Conservation (phyloP, 2,888 invertebrate genomes). For the Euproctis similis region DNA sequence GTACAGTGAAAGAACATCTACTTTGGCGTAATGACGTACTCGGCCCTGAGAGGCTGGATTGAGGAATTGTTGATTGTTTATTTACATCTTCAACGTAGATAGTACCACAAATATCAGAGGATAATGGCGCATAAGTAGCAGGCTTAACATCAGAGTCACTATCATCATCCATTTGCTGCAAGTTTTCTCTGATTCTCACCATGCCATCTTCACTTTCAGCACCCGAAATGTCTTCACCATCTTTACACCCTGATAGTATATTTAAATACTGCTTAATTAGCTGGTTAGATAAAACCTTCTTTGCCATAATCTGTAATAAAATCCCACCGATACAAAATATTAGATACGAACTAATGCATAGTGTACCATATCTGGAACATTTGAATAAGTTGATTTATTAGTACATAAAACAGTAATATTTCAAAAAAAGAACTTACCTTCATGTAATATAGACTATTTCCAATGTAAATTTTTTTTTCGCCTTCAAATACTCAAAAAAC, state of each 20-base stretch:
- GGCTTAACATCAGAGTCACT: neutral
- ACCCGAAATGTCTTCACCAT: neutral
- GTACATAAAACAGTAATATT: too few relatives aligned
- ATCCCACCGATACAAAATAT: too few relatives aligned
- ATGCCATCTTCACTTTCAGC: constrained; percentile 1
- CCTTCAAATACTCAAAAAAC: neutral
- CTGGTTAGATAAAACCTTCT: too few relatives aligned
- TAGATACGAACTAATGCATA: too few relatives aligned
- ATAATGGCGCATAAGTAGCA: neutral
- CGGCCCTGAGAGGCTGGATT: neutral
- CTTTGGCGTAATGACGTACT: neutral
- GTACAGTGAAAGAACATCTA: neutral
- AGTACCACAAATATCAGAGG: neutral
- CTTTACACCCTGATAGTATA: neutral
- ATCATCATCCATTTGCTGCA: neutral
- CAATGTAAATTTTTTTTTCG: neutral
- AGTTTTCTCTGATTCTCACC: neutral
- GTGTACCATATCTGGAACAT: too few relatives aligned
- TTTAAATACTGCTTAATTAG: too few relatives aligned
- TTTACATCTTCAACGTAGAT: neutral
- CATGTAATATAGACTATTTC: too few relatives aligned
- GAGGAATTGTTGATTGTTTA: neutral
- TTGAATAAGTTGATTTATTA: too few relatives aligned
- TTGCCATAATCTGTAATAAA: too few relatives aligned
- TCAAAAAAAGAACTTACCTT: too few relatives aligned